These are phyloP conservation scores for Cyrtonyx montezumae DNA, from an alignment of 2,113 vertebrate species.

Conservation along the genomic window DNA sequence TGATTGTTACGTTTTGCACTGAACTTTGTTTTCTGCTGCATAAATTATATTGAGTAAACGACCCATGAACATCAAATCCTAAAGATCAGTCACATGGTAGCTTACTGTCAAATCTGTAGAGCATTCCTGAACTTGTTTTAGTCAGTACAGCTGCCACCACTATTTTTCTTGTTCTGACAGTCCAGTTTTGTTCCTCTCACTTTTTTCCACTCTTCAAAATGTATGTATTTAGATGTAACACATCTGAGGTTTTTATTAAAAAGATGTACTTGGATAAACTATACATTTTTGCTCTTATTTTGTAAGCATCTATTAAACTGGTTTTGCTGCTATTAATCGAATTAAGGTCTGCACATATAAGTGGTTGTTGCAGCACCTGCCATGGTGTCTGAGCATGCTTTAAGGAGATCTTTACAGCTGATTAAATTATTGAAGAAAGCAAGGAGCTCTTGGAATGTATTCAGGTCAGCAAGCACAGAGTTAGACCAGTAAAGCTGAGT, in stretches of 20 bases:
- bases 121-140: not conserved
- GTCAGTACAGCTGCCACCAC: not conserved
- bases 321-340: not conserved
- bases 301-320: not conserved
- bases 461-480: not conserved
- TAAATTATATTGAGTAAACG: not conserved
- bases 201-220: not conserved
- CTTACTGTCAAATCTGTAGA: not conserved
- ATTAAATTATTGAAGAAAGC: not conserved
- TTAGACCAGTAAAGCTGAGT: not conserved
- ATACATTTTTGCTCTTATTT: not conserved
- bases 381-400: not conserved
- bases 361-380: not conserved
- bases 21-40: not conserved
- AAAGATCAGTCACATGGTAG: not conserved
- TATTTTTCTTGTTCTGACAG: not conserved
- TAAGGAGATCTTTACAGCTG: not conserved
- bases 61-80: not conserved
- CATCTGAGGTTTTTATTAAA: not conserved
- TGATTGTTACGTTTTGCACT: not conserved
- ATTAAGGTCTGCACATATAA: not conserved
- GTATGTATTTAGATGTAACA: fast-evolving
- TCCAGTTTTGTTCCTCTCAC: not conserved
- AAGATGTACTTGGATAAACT: not conserved
- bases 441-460: not conserved